phyloP scores from a whole-genome alignment of 1,140 invertebrate species.

The Trachymyrmex cornetzi region DNA sequence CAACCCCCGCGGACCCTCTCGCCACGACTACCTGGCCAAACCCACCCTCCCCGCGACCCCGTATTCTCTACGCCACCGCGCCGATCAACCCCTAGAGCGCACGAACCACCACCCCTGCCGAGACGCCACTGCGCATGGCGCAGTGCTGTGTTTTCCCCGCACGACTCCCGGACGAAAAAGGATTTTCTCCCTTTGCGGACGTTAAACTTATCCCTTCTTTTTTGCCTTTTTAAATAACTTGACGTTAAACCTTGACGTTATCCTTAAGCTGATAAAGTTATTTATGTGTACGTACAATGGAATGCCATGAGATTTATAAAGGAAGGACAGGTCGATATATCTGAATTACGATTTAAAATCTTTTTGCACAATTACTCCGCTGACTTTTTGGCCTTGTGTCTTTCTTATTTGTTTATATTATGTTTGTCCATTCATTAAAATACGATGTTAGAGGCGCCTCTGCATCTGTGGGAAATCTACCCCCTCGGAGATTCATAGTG shows the following conservation, averaged over 20 bases:
- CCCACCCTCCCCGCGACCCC: constrained; percentile 66
- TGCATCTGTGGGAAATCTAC: background rate
- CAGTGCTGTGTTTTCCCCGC: constrained; percentile 54
- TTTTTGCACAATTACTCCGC: background rate
- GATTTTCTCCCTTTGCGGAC: background rate
- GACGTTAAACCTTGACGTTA: too few relatives aligned
- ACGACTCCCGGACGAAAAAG: background rate
- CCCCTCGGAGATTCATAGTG: constrained; percentile 12
- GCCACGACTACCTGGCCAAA: constrained; percentile 75
- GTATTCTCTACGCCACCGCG: constrained; percentile 50
- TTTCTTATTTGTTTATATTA: background rate
- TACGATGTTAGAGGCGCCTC: background rate
- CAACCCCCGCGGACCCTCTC: constrained; percentile 55
- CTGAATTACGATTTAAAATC: background rate
- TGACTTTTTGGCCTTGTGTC: background rate
- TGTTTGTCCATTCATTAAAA: background rate
- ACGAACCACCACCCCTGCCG: constrained; percentile 67
- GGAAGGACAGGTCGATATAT: background rate
- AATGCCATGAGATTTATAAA: background rate
- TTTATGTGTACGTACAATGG: background rate
- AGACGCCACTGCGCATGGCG: constrained; percentile 58
- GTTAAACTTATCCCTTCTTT: constrained; percentile 36
- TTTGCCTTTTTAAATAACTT: constrained; percentile 9
- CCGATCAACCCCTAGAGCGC: constrained; percentile 65
- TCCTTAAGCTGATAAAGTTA: constrained; percentile 5